These are phyloP conservation scores for Cassiopea xamachana DNA, from an alignment of 30 jellyfish, hydroid and myxozoan species.

Conservation along the genomic window DNA sequence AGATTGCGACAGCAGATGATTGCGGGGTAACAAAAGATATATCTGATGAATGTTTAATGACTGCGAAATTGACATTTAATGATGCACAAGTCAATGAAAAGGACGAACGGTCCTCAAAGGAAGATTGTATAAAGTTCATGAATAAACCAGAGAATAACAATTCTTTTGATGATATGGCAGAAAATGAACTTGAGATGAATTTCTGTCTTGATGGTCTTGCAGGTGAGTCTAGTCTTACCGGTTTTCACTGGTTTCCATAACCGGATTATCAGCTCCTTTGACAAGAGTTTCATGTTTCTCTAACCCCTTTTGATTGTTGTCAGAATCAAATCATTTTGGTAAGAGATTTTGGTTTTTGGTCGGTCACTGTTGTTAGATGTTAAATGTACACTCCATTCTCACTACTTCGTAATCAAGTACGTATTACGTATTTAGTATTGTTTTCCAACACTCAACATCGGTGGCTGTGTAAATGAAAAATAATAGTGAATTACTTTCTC, in stretches of 20 bases:
- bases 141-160: neutral
- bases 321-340: no score
- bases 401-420: no score
- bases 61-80: neutral
- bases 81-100: neutral
- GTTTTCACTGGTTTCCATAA: neutral
- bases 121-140: neutral
- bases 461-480: no score
- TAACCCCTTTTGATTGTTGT: no score
- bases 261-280: no score
- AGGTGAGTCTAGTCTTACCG: neutral
- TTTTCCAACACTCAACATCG: no score
- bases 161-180: neutral
- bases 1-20: neutral
- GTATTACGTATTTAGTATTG: no score
- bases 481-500: no score
- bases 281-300: no score
- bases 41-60: neutral
- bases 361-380: no score
- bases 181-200: slow-evolving; percentile 12
- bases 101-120: neutral
- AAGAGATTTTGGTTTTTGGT: no score
- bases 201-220: slow-evolving; percentile 13
- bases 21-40: neutral
- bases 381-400: no score